A percentile compares a stretch with the other conserved stretches of the same genome.
phyloP scores from a whole-genome alignment of 2,797 vertebrate genomes.

The Heteromormyrus szaboi region DNA sequence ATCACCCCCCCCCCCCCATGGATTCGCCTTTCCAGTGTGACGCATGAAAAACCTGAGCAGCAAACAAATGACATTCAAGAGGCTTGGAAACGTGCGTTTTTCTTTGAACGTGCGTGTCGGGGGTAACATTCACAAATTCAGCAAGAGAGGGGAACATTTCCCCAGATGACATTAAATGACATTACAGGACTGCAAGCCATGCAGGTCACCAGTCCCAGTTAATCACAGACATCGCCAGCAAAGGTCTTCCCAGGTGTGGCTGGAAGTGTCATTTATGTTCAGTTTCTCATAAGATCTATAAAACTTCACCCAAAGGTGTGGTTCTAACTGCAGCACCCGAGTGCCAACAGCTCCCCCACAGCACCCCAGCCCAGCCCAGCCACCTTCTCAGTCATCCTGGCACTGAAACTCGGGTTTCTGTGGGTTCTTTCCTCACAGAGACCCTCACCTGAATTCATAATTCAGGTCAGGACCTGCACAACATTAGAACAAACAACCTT shows the following conservation, averaged over 20 bases:
- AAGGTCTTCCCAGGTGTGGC: background rate
- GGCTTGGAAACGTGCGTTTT: background rate
- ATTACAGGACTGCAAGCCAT: background rate
- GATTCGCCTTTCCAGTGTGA: background rate
- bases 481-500: background rate
- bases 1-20: background rate
- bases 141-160: background rate
- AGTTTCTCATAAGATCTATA: background rate
- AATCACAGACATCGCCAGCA: background rate
- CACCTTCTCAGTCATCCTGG: background rate
- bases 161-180: background rate
- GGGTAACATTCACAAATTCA: background rate
- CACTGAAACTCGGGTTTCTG: background rate
- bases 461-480: background rate
- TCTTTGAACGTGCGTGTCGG: background rate
- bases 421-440: background rate
- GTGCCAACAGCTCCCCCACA: background rate
- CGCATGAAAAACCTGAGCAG: background rate
- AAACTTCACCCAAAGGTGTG: constrained; percentile 1
- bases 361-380: background rate
- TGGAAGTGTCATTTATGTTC: background rate
- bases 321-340: background rate
- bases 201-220: background rate
- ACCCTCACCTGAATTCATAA: background rate
- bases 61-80: background rate